Conservation (phyloP, 2,797 vertebrate species). For the Lagocephalus sceleratus region DNA sequence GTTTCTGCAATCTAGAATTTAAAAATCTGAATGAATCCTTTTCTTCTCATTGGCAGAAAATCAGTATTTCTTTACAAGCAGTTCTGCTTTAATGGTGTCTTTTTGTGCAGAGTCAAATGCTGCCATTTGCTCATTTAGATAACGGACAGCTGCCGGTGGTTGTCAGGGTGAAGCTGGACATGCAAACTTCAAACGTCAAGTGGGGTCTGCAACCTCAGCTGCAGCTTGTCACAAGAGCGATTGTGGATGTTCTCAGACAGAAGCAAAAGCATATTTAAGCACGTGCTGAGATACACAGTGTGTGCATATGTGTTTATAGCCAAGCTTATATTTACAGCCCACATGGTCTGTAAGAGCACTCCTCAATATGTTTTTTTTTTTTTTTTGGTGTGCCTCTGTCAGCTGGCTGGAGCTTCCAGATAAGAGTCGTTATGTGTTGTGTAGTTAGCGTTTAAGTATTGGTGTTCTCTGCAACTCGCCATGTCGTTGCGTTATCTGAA, state of each 20-base stretch:
- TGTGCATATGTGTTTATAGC: neutral
- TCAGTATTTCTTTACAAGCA: no score
- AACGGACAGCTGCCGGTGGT: no score
- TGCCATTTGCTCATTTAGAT: no score
- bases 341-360: slow-evolving; percentile 36
- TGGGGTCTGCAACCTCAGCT: neutral
- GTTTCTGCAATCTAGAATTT: no score
- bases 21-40: no score
- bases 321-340: slow-evolving; percentile 32
- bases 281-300: neutral
- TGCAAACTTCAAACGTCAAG: no score
- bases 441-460: slow-evolving; percentile 63
- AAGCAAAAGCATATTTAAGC: neutral
- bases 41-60: no score
- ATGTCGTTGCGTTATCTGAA: slow-evolving; percentile 67
- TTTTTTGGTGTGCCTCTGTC: slow-evolving; percentile 46
- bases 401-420: slow-evolving; percentile 63
- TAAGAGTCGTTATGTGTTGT: slow-evolving; percentile 64
- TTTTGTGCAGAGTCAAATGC: no score
- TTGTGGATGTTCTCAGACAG: neutral
- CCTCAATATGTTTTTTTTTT: slow-evolving; percentile 47
- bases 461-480: slow-evolving; percentile 50
- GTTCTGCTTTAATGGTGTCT: no score
- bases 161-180: no score
- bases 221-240: neutral